Evolutionary conservation across 2,797 vertebrate genomes (phyloP).

Genomic region (Hippocampus kuda): DNA sequence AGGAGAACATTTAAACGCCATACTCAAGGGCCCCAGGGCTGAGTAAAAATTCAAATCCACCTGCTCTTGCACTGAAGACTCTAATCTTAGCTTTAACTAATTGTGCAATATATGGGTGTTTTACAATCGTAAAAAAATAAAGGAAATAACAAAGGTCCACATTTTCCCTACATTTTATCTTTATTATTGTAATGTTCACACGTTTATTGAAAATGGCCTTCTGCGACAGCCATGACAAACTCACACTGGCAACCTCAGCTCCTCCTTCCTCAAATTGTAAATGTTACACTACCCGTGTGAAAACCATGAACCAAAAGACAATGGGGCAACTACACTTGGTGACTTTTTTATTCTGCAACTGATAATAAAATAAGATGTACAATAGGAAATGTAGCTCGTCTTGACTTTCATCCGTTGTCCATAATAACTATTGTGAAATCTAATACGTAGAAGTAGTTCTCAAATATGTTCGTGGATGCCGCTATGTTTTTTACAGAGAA

Average conservation of each 20-base stretch:
- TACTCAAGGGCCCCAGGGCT: background rate
- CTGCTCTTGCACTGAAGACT: background rate
- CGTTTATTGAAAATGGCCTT: too few relatives aligned
- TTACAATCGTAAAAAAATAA: background rate
- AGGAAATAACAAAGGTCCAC: background rate
- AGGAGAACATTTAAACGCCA: background rate
- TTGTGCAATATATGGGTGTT: background rate
- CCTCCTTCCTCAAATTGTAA: too few relatives aligned
- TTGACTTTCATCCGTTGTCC: too few relatives aligned
- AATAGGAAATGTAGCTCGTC: background rate
- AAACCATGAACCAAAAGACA: background rate
- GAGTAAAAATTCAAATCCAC: background rate
- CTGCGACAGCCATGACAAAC: too few relatives aligned
- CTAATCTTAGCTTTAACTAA: background rate
- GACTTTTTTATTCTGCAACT: background rate
- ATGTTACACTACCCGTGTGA: background rate
- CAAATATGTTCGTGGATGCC: too few relatives aligned
- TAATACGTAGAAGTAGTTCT: too few relatives aligned
- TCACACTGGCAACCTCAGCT: too few relatives aligned
- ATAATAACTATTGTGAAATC: too few relatives aligned
- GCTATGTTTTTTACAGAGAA: too few relatives aligned
- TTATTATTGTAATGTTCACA: background rate
- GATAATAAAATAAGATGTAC: background rate
- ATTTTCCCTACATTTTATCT: background rate
- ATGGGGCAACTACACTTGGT: background rate